These are phyloP conservation scores for Ptiloglossa arizonensis DNA, from an alignment of 1,140 invertebrate genomes.

Conservation along the genomic window DNA sequence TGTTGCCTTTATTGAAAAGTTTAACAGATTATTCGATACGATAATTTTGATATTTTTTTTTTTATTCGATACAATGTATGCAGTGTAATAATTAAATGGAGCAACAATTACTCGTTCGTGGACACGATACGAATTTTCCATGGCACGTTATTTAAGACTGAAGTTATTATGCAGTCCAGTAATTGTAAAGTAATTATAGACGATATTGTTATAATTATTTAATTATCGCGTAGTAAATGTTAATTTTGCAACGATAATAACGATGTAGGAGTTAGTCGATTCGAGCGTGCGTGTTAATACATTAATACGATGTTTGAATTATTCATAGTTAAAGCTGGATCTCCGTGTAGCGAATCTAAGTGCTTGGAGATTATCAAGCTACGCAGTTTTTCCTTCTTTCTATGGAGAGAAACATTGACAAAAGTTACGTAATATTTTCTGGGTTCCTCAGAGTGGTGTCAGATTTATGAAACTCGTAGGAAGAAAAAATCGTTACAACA, in stretches of 20 bases:
- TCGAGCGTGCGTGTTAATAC: constrained; percentile 2
- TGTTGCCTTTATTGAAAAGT: no score
- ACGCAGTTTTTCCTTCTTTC: constrained; percentile 8
- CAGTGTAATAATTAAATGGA: no score
- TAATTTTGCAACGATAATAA: not conserved
- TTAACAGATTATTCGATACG: no score
- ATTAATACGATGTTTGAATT: constrained; percentile 20
- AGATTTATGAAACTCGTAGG: no score
- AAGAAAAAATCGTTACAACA: no score
- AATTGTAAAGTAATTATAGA: not conserved
- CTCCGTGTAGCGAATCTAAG: constrained; percentile 40
- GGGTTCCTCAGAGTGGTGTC: no score
- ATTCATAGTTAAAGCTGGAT: constrained; percentile 35
- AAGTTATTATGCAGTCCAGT: no score
- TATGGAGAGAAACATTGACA: not conserved
- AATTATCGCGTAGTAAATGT: not conserved
- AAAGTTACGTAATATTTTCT: constrained; percentile 7
- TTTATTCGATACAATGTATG: no score
- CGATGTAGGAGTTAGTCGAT: not conserved
- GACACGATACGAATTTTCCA: no score
- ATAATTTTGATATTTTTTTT: no score
- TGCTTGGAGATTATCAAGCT: constrained; percentile 5
- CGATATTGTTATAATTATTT: not conserved
- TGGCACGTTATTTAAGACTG: no score
- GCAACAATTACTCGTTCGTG: no score